Evolutionary conservation across 64 coral and sea anemone genomes (phyloP), one percentile per base, ranked within the genome.

Genomic region (Pocillopora verrucosa): DNA sequence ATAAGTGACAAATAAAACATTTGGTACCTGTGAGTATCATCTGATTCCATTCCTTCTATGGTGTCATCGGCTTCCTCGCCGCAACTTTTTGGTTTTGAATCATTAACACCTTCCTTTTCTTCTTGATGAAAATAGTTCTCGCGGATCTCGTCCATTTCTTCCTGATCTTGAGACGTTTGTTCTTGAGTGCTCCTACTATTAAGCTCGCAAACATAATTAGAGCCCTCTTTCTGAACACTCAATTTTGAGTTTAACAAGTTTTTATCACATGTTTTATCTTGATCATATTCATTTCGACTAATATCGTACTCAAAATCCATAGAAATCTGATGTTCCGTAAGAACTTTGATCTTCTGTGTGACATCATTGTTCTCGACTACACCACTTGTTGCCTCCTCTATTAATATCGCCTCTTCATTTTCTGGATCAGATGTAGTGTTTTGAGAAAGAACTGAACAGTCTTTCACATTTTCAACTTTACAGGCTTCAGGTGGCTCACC

Each of bases 41-140:
- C 82, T 85, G 64, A 14, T 85, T 72, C 82, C 82, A 85, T 85
- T 72, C 14, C 38, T 57, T 72, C 72, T 41, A 67, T 45, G n/a
- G 22, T 85, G 2, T 58, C 65, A 58, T 56, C 70, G 69, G 82
- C 24, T 72, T 72, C 56, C 22, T 85, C 38, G 36, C 24, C 64
- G 14, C n/a, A 9, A 57, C 10, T 16, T 72, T 45, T 26, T 10
- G n/a, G 19, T 19, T 12, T 30, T 57, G 65, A 85, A 24, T 72
- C 82, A 13, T 11, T 57, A 14, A 22, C 36, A 11, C 34, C 38
- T 68, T 85, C 38, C 6, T 25, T 85, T 81, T 81, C 12, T 81
- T 36, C 56, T 41, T 85, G 63, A 25, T 41, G 19, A 72, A 68
- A 5, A 58, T 60, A n/a, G 3, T 60, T 56, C 9, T 60, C 57